Evolutionary conservation across 2,797 vertebrate genomes (phyloP).

Genomic region (Cyprinella venusta): DNA sequence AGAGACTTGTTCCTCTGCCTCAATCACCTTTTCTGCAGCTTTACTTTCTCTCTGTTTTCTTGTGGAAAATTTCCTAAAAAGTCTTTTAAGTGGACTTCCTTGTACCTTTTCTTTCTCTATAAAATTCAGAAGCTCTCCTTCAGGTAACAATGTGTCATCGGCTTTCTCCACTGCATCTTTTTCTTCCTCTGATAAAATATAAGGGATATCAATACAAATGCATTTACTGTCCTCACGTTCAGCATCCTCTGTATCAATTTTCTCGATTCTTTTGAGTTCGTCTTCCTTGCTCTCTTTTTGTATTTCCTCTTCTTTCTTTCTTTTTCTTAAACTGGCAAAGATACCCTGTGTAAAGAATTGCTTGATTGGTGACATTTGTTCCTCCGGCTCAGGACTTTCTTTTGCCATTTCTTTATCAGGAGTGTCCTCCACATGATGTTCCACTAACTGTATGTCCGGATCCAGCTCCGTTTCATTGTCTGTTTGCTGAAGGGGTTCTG

Average conservation of each 20-base stretch:
- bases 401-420: constrained; percentile 62
- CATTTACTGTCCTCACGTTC: constrained; percentile 55
- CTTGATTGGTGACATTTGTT: constrained; percentile 83
- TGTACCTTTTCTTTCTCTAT: constrained; percentile 84
- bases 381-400: constrained; percentile 66
- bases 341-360: constrained; percentile 89
- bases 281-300: constrained; percentile 62
- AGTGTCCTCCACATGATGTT: constrained; percentile 58
- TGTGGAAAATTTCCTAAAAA: constrained; percentile 86
- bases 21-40: constrained; percentile 78
- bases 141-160: constrained; percentile 61
- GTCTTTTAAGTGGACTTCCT: constrained; percentile 89
- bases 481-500: constrained; percentile 60
- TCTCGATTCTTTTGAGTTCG: constrained; percentile 54
- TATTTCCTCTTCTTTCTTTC: constrained; percentile 81
- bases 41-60: constrained; percentile 84
- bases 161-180: constrained; percentile 40
- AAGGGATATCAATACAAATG: constrained; percentile 53
- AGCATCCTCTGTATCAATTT: constrained; percentile 62
- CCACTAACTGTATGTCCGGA: constrained; percentile 53
- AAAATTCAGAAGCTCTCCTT: constrained; percentile 76
- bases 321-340: constrained; percentile 87
- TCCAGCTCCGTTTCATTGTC: constrained; percentile 57
- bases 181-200: constrained; percentile 47
- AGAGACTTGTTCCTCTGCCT: constrained; percentile 76